Percentiles rank a stretch among this genome's conserved stretches.
phyloP scores from a whole-genome alignment of 2,888 invertebrate species.

The Dasysyrphus albostriatus region DNA sequence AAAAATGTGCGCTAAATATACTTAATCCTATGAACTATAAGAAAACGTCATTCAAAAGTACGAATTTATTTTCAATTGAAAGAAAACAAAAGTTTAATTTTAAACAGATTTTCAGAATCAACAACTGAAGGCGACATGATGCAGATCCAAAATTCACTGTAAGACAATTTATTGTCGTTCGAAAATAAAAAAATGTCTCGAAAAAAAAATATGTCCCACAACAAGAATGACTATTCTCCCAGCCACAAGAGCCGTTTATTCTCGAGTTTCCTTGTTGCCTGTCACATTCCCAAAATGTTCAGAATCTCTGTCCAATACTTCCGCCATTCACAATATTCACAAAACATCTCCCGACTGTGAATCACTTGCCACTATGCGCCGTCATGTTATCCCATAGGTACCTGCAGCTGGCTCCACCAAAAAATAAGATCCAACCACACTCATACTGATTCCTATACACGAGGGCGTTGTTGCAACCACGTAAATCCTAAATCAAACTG shows the following conservation, averaged over 20 bases:
- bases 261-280: constrained; percentile 48
- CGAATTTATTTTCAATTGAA: neutral
- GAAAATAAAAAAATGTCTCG: neutral
- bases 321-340: constrained; percentile 60
- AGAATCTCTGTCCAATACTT: constrained; percentile 44
- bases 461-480: constrained; percentile 64
- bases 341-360: constrained; percentile 33
- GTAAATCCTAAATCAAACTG: constrained; percentile 74
- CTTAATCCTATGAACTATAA: neutral
- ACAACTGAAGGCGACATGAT: neutral
- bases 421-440: constrained; percentile 34
- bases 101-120: constrained; percentile 14
- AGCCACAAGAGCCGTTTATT: constrained; percentile 26
- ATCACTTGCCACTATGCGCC: constrained; percentile 38
- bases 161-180: constrained; percentile 15
- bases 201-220: constrained; percentile 17
- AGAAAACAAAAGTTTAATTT: neutral
- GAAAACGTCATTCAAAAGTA: neutral
- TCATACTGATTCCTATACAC: constrained; percentile 29
- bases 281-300: constrained; percentile 59
- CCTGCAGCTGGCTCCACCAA: constrained; percentile 33
- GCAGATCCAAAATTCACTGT: neutral
- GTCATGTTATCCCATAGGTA: neutral
- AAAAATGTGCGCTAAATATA: too few species aligned
- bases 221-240: constrained; percentile 12